Conservation (phyloP, 2,888 invertebrate genomes). For the Megaustenia siamemsis region DNA sequence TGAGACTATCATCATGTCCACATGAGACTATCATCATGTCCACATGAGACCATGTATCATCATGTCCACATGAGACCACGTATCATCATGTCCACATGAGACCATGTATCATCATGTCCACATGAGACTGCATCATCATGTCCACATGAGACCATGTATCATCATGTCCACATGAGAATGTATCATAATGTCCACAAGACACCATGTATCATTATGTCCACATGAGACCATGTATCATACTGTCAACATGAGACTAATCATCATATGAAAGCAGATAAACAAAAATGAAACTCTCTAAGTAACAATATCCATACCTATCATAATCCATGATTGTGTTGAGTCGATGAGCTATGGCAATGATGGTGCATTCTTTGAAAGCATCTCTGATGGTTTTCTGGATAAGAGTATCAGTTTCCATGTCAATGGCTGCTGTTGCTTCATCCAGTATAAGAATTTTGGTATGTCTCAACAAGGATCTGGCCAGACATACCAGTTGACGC, state of each 20-base stretch:
- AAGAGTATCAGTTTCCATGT: constrained; percentile 54
- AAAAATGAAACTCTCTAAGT: not conserved
- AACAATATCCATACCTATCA: constrained; percentile 36
- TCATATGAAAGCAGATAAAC: not conserved
- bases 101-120: no score
- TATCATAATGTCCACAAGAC: not conserved
- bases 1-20: no score
- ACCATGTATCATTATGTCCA: not conserved
- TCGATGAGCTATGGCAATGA: constrained; percentile 55
- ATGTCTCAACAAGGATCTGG: constrained; percentile 50
- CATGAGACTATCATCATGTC: no score
- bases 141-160: no score
- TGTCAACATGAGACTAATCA: not conserved
- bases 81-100: no score
- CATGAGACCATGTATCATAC: no score
- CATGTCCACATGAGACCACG: no score
- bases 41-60: no score
- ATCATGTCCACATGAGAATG: no score
- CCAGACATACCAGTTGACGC: constrained; percentile 56
- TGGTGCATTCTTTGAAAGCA: constrained; percentile 53
- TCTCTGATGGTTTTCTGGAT: constrained; percentile 54
- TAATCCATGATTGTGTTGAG: constrained; percentile 57
- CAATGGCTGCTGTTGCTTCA: constrained; percentile 59
- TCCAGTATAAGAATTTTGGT: constrained; percentile 57
- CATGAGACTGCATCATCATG: no score